A percentile compares a stretch with the other conserved stretches of the same genome.
Evolutionary conservation across 2,113 vertebrate genomes (phyloP).

Genomic region (Podarcis cretensis): DNA sequence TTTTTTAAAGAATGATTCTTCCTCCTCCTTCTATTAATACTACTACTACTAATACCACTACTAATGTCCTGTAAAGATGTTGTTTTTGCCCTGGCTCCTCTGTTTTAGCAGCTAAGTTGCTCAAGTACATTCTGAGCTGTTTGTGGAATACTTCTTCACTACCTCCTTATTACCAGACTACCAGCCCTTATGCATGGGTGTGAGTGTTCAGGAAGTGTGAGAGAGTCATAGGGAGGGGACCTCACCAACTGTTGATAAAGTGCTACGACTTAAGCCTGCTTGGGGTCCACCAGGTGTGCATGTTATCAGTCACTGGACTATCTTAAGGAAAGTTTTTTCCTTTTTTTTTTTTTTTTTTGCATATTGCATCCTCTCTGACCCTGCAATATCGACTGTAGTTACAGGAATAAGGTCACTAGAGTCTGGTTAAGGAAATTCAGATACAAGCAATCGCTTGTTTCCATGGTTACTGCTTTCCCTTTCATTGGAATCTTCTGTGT

Average conservation of each 20-base stretch:
- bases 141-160: not conserved
- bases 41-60: too few species aligned
- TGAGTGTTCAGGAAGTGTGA: not conserved
- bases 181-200: too few species aligned
- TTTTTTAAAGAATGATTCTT: too few species aligned
- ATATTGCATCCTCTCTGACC: not conserved
- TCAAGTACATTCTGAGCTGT: not conserved
- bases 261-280: not conserved
- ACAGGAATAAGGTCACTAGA: not conserved
- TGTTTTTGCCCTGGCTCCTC: too few species aligned
- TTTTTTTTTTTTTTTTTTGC: too few species aligned
- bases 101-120: not conserved
- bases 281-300: not conserved
- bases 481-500: constrained; percentile 52
- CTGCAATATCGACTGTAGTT: accelerated
- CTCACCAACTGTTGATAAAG: not conserved
- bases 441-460: constrained; percentile 72
- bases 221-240: not conserved
- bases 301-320: not conserved
- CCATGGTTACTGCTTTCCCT: constrained; percentile 69
- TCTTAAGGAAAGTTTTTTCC: not conserved
- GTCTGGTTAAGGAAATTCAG: constrained; percentile 11
- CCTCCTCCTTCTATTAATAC: too few species aligned
- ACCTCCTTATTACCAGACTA: not conserved
- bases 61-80: not conserved